These are phyloP conservation scores for Zaprionus lineosus DNA, from an alignment of 2,888 invertebrate genomes.

Conservation along the genomic window DNA sequence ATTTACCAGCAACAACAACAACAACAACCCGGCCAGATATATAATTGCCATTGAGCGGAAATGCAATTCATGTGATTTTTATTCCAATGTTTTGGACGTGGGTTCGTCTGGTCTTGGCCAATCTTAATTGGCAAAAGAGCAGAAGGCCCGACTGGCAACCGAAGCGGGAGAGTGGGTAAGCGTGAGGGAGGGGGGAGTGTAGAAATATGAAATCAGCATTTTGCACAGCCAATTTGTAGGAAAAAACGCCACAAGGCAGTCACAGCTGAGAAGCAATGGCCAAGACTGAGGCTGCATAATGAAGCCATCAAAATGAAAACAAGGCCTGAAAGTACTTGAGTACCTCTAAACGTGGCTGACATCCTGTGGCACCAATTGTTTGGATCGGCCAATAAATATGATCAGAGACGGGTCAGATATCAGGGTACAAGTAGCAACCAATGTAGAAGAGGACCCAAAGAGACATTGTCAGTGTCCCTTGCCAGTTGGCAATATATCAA, in stretches of 20 bases:
- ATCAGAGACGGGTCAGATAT: too few relatives aligned
- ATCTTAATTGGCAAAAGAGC: conserved; percentile 71
- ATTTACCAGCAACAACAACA: conserved; percentile 24
- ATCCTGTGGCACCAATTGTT: conserved; percentile 45
- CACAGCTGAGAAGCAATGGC: conserved; percentile 17
- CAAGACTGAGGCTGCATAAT: conserved; percentile 64
- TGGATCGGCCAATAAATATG: conserved; percentile 70
- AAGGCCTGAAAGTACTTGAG: background rate
- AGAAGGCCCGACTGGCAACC: too few relatives aligned
- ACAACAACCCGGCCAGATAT: too few relatives aligned
- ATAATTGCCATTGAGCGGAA: conserved; percentile 71
- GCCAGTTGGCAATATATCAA: conserved; percentile 59
- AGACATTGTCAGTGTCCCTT: background rate
- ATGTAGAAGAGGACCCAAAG: too few relatives aligned
- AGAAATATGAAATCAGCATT: conserved; percentile 75
- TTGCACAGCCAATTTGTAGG: conserved; percentile 72
- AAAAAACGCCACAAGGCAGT: conserved; percentile 60
- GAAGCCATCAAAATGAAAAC: conserved; percentile 67
- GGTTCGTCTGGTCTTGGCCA: conserved; percentile 19
- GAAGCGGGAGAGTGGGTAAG: too few relatives aligned
- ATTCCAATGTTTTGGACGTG: conserved; percentile 49
- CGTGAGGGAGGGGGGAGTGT: conserved; percentile 11
- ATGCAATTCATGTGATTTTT: conserved; percentile 77
- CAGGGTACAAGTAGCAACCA: too few relatives aligned
- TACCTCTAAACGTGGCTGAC: conserved; percentile 4